Base-by-base conservation (phyloP, 2,888 invertebrate species). In the Teinopalpus imperialis region DNA sequence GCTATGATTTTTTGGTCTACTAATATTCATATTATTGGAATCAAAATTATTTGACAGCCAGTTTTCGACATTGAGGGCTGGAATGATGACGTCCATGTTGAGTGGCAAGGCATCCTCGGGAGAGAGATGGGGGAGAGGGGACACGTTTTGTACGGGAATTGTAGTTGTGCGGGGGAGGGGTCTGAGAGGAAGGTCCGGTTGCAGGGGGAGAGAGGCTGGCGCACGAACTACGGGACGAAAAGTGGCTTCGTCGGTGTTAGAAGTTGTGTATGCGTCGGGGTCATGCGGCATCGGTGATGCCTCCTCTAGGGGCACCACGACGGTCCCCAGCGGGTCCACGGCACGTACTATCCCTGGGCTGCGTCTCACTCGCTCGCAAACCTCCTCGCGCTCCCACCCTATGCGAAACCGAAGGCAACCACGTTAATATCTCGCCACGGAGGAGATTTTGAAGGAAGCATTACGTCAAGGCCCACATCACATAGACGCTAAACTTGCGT, bases 321-420 rank as follows among this genome's bases (percentile, higher is more conserved):
- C 94, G 49, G 93, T 93, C 61, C 94, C 94, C 71, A 93, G 81
- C 43, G 94, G 94, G 86, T 93, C 95, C 67, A 95, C 95, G 56
- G 94, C 93, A 79, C 93, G 93, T 69, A 90, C 90, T 70, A 93
- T 90, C 81, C 83, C 63, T 76, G 75, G 45, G 51, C 43, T 50
- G 53, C 54, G 54, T 43, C 45, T 43, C 51, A 50, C 54, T 68
- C 68, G 73, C 82, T 49, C 51, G 49, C 41, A 36, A 50, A 51
- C 53, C 54, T 62, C 61, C 61, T 54, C 63, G 43, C 57, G 53
- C 53, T 53, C 81, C 86, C 86, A 91, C 92, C 93, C 94, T 93
- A 93, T 91, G 92, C 93, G 74, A 80, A 94, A 94, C 95, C 94
- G 94, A 93, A 93, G 94, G 94, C 94, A 93, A 92, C 92, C 83